Conservation (phyloP, 2,888 invertebrate genomes). For the Sturmia bella region DNA sequence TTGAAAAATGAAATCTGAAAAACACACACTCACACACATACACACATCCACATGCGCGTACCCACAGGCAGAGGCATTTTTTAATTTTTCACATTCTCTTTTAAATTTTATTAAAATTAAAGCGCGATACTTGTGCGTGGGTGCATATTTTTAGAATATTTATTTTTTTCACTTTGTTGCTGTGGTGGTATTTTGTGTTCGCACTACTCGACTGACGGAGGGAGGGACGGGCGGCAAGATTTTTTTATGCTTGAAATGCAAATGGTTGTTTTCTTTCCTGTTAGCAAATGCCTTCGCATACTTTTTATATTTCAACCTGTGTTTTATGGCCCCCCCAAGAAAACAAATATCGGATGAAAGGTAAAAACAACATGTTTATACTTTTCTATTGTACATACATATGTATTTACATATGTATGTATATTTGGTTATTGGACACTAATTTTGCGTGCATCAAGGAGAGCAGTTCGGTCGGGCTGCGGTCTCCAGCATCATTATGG, state of each 20-base stretch:
- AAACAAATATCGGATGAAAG: background rate
- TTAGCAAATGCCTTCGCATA: background rate
- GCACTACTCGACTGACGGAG: background rate
- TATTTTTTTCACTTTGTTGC: slow-evolving; percentile 22
- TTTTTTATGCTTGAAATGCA: slow-evolving; percentile 37
- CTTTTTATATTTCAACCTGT: slow-evolving; percentile 6
- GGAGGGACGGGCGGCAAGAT: background rate
- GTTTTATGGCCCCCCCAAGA: background rate
- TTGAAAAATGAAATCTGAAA: slow-evolving; percentile 19
- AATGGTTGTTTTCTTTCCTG: background rate
- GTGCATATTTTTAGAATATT: slow-evolving; percentile 51
- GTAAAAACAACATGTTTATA: no score
- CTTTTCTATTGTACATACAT: no score
- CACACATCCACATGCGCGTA: background rate
- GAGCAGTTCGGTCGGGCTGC: background rate
- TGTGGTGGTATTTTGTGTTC: slow-evolving; percentile 28
- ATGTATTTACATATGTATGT: background rate
- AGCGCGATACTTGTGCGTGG: slow-evolving; percentile 45
- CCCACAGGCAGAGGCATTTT: background rate
- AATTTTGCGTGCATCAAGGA: slow-evolving; percentile 30
- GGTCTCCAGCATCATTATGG: background rate
- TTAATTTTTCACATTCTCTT: slow-evolving; percentile 9
- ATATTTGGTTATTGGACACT: slow-evolving; percentile 41
- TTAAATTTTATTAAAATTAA: slow-evolving; percentile 8
- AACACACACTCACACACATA: background rate